Base-by-base conservation (phyloP, 2,113 vertebrate genomes). In the Catharus fuscescens region DNA sequence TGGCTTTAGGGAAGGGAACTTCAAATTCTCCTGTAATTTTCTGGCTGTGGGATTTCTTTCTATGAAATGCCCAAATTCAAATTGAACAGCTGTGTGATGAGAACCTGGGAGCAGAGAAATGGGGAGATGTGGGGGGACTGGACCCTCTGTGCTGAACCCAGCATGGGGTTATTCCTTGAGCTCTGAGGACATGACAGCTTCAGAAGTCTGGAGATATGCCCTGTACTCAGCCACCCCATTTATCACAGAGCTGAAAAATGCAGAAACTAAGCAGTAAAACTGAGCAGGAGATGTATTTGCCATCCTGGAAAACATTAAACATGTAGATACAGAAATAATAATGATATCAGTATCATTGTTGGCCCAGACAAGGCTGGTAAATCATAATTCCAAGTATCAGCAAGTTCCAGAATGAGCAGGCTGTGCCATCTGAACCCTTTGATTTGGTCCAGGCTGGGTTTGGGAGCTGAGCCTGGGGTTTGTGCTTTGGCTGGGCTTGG, bases 351-450 rank as follows among this genome's bases (percentile, higher is more conserved):
- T 53, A 57, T 36, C 0, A 0, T 50, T 88, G 31, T 83, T 95
- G 90, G 92, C 71, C 36, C 2, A 8, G 59, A 32, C 4, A 10
- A 42, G 24, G 64, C 38, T 73, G 82, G 47, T 90, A 92, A 93
- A 94, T 92, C 47, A 31, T 32, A 50, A 90, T 47, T 77, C 59
- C 36, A 42, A 32, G 62, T 59, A 54, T 64, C 91, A 92, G 54
- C 1, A 6, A 73, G 76, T 66, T 21, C 31, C 28, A 72, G 73
- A 65, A 42, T 2, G 71, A 90, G 19, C 9, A 62, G 80, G 20
- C 92, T 86, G 79, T 86, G 91, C 90, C 67, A 94, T 85, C 71
- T 83, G 80, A 80, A 44, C 24, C 54, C 67, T 94, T 83, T 83
- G 86, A 34, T 83, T 90, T 70, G 74, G 56, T 62, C 50, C 86